Percentiles rank a stretch among this genome's conserved stretches.
phyloP scores from a whole-genome alignment of 2,888 invertebrate species.

The Epistrophe grossulariae region DNA sequence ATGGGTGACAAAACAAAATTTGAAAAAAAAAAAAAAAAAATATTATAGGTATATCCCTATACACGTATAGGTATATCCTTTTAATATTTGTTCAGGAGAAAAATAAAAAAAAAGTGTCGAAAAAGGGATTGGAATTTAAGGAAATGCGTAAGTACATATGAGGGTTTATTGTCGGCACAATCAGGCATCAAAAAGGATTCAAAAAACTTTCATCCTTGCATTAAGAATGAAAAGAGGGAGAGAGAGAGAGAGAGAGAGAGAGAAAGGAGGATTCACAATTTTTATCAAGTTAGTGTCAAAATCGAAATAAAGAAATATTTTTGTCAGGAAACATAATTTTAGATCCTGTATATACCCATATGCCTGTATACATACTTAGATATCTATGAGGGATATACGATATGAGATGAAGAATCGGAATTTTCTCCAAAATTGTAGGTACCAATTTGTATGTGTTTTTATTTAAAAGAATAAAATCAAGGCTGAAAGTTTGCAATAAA shows the following conservation, averaged over 20 bases:
- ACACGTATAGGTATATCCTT: not conserved
- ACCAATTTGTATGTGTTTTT: not conserved
- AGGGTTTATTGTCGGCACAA: slow-evolving; percentile 61
- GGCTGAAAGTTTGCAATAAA: not conserved
- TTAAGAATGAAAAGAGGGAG: not conserved
- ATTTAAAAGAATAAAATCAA: not conserved
- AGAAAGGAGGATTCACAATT: not conserved
- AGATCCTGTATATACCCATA: slow-evolving; percentile 42
- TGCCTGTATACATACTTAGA: too few relatives aligned
- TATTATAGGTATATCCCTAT: not conserved
- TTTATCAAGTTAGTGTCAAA: slow-evolving; percentile 51
- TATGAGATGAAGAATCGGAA: slow-evolving; percentile 39
- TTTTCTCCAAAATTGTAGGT: not conserved
- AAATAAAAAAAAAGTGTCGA: slow-evolving; percentile 27
- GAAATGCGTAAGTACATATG: slow-evolving; percentile 55
- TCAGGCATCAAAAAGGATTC: slow-evolving; percentile 56
- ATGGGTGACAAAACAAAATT: slow-evolving; percentile 69
- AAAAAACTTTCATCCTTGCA: not conserved
- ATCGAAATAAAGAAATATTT: slow-evolving; percentile 63
- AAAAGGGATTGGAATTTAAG: slow-evolving; percentile 62
- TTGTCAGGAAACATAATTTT: slow-evolving; percentile 60
- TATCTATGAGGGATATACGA: not conserved
- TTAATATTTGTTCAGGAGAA: slow-evolving; percentile 2
- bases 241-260: not conserved
- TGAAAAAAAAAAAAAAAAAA: slow-evolving; percentile 4